Percentiles rank a stretch among this genome's conserved stretches.
Conservation (phyloP, 2,888 invertebrate genomes). For the Xestia c-nigrum region DNA sequence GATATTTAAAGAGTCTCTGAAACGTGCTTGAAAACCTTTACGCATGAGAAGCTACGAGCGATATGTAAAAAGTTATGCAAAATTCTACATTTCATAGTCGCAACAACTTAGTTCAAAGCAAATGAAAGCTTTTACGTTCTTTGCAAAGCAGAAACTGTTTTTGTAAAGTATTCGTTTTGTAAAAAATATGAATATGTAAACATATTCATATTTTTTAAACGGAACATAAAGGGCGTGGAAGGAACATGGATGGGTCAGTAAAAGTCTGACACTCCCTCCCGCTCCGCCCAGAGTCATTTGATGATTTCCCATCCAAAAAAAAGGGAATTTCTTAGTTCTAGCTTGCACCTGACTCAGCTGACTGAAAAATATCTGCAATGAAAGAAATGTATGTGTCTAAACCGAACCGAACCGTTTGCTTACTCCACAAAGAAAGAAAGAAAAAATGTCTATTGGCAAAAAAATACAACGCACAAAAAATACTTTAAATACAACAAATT, state of each 20-base stretch:
- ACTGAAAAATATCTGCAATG: too few species aligned
- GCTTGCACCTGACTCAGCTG: not conserved
- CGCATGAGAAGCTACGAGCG: slow-evolving; percentile 18
- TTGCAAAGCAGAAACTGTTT: not conserved
- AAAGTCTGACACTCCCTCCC: too few species aligned
- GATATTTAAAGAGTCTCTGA: slow-evolving; percentile 19
- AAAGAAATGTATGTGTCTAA: too few species aligned
- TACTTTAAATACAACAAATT: too few species aligned
- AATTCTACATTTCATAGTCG: slow-evolving; percentile 2
- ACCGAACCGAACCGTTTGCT: not conserved
- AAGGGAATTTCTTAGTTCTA: not conserved
- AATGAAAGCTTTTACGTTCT: not conserved
- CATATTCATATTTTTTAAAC: too few species aligned
- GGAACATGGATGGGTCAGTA: too few species aligned
- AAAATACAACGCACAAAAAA: too few species aligned
- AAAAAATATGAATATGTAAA: slow-evolving; percentile 14
- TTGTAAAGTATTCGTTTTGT: not conserved
- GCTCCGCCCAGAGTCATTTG: too few species aligned
- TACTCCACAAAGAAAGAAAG: not conserved
- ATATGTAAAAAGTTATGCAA: slow-evolving; percentile 23
- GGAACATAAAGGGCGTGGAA: too few species aligned
- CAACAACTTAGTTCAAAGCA: slow-evolving; percentile 8
- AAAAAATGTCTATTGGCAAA: too few species aligned
- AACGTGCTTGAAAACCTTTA: slow-evolving; percentile 35
- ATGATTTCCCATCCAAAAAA: too few species aligned